Evolutionary conservation across 2,113 vertebrate species (phyloP), one percentile per base, ranked within the genome.

Genomic region (Microtus pennsylvanicus): DNA sequence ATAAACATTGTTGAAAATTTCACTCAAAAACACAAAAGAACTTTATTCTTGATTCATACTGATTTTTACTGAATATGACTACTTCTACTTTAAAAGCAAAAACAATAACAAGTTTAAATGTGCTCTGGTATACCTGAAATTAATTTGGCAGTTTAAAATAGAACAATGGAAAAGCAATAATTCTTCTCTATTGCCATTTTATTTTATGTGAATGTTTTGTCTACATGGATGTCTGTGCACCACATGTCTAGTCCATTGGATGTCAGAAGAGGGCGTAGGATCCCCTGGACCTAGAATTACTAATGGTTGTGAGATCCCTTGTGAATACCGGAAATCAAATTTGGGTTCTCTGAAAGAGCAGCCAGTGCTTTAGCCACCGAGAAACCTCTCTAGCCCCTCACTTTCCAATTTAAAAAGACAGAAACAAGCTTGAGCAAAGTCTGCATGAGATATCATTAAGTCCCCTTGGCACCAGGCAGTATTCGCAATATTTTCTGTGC

Each of bases 71-170:
- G 28, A 87, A n/a, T 30, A 22, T 63, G 8, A 93, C 5, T 6
- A 76, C 47, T 92, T 90, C 87, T 87, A 72, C n/a, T 16, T 69
- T 91, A 85, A 76, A 89, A 65, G 35, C 17, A 76, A 96, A 86
- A 95, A 77, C 14, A 82, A 83, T 13, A 55, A 85, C 69, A 76
- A 90, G 58, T 78, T n/a, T 78, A 91, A 87, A 2, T 26, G 22
- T 1, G 10, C 81, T 67, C 30, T 38, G 3, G 3, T 26, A 82
- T 78, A 67, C 45, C 47, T 90, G 22, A 91, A 93, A 87, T 72
- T 74, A 89, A 35, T 67, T 2, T 86, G 52, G 61, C n/a, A 7
- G 7, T 52, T 86, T 93, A 16, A 88, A 87, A 82, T 9, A 94
- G 42, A 19, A 81, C 0, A 38, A 1, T 38, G 3, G 24, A 91